Conservation (phyloP, 2,113 vertebrate species). For the Heterochromis multidens region DNA sequence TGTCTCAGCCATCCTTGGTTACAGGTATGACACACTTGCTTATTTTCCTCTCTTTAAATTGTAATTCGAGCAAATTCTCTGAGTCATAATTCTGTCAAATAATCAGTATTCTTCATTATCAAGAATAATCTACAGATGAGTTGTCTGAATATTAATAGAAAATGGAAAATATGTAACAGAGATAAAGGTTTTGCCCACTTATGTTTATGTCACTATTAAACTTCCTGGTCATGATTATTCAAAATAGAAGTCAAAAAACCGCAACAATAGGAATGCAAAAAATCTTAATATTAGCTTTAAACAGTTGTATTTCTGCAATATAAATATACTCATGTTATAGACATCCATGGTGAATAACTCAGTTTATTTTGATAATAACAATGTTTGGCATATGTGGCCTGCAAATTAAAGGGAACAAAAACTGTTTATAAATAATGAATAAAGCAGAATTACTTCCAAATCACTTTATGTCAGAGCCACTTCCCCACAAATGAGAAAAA, state of each 20-base stretch:
- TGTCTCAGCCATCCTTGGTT: slow-evolving; percentile 98
- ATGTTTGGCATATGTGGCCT: background rate
- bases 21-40: slow-evolving; percentile 78
- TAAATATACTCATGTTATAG: background rate
- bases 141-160: background rate
- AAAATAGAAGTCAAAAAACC: background rate
- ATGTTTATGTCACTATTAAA: background rate
- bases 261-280: background rate
- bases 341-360: background rate
- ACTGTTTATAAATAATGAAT: background rate
- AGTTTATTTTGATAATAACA: background rate
- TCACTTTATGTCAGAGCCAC: background rate
- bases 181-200: background rate
- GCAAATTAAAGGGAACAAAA: background rate
- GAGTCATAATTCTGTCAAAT: background rate
- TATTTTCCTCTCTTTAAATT: background rate
- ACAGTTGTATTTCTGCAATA: background rate
- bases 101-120: background rate
- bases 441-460: background rate
- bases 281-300: background rate
- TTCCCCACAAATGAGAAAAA: background rate
- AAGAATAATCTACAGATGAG: background rate
- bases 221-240: background rate
- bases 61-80: background rate
- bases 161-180: background rate